Percentiles rank a stretch among this genome's conserved stretches.
phyloP scores from a whole-genome alignment of 92 coral and sea anemone species.

The Muricea muricata region DNA sequence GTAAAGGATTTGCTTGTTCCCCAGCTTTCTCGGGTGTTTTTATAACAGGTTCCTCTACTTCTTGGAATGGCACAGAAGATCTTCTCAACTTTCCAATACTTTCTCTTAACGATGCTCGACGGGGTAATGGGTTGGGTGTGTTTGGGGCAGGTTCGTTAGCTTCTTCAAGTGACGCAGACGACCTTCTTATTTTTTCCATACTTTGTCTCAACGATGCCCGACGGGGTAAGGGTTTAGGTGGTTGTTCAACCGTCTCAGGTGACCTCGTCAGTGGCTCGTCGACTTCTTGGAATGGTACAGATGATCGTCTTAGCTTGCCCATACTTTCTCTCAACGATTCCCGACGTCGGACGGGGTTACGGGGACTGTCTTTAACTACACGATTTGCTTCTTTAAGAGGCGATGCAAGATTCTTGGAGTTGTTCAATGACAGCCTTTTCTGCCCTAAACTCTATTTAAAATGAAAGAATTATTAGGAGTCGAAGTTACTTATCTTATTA shows the following conservation, averaged over 20 bases:
- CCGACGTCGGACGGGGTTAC: slow-evolving; percentile 70
- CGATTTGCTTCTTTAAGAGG: slow-evolving; percentile 6
- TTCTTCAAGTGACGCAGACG: too few relatives aligned
- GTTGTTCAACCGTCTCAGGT: neutral
- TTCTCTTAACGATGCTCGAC: slow-evolving; percentile 37
- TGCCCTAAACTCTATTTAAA: neutral
- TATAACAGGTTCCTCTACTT: neutral
- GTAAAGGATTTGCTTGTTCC: neutral
- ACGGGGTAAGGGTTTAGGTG: neutral
- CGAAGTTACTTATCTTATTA: too few relatives aligned
- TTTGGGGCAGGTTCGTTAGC: too few relatives aligned
- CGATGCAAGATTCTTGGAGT: neutral
- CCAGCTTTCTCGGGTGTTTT: neutral
- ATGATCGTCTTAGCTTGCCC: slow-evolving; percentile 66
- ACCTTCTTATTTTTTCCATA: too few relatives aligned
- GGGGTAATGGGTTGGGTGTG: slow-evolving; percentile 1
- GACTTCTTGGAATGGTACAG: slow-evolving; percentile 46
- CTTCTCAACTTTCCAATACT: slow-evolving; percentile 73
- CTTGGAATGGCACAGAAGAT: slow-evolving; percentile 55
- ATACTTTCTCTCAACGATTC: slow-evolving; percentile 83
- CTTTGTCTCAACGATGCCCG: too few relatives aligned
- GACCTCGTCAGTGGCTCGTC: neutral
- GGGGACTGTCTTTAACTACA: slow-evolving; percentile 77
- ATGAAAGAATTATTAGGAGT: too few relatives aligned
- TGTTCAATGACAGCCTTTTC: neutral